These are phyloP conservation scores for Lasiurus cinereus DNA, from an alignment of 2,113 vertebrate species.

Conservation along the genomic window DNA sequence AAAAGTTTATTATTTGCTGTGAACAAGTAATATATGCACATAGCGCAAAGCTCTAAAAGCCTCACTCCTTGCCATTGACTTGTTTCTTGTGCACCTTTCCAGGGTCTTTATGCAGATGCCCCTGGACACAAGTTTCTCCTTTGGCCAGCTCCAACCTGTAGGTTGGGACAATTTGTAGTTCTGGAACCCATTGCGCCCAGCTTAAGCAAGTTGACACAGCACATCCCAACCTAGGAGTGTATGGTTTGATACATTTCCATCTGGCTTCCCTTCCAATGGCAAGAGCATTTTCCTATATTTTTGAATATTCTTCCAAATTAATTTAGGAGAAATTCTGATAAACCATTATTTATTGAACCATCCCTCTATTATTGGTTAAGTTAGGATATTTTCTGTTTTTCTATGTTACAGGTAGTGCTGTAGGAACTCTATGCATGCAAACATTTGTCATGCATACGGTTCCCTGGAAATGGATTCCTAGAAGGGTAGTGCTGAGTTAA, in stretches of 20 bases:
- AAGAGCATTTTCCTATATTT: not conserved
- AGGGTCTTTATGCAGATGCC: no score
- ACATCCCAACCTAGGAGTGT: not conserved
- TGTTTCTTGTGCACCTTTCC: not conserved
- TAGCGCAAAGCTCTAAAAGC: not conserved
- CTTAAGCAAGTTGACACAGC: not conserved
- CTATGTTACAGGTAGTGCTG: not conserved
- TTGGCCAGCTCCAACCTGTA: not conserved
- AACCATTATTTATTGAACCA: slow-evolving; percentile 16
- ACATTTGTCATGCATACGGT: not conserved
- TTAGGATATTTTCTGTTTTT: not conserved
- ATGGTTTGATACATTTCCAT: not conserved
- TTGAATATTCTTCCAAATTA: slow-evolving; percentile 5
- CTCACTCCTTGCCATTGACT: not conserved
- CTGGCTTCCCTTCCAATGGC: not conserved
- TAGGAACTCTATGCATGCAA: not conserved
- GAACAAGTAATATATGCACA: not conserved
- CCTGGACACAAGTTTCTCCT: not conserved
- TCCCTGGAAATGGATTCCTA: slow-evolving; percentile 54
- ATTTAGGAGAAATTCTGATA: not conserved
- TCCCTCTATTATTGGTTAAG: not conserved
- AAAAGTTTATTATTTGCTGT: not conserved
- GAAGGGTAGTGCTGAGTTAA: slow-evolving; percentile 44
- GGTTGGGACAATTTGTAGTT: not conserved
- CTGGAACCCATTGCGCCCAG: not conserved